phyloP scores from a whole-genome alignment of 2,888 invertebrate genomes.

The Lymantria dispar region DNA sequence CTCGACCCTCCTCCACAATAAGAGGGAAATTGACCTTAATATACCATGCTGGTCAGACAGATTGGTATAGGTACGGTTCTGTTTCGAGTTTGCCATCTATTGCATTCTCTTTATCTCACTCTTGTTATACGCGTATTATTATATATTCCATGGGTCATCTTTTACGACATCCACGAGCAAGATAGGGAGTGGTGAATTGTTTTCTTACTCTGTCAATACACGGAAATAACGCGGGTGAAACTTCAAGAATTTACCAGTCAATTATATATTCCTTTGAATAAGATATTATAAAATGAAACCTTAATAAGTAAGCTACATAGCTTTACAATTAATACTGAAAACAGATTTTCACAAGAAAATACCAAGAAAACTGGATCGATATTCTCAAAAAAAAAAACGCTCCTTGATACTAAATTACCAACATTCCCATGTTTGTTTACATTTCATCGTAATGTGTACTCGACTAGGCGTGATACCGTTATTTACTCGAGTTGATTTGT shows the following conservation, averaged over 20 bases:
- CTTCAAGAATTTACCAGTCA: too few species aligned
- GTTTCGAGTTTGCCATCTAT: too few species aligned
- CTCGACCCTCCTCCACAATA: too few species aligned
- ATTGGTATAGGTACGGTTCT: too few species aligned
- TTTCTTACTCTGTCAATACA: background rate
- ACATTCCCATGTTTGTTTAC: constrained; percentile 25
- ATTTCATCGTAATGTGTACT: constrained; percentile 20
- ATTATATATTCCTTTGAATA: too few species aligned
- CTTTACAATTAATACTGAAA: background rate
- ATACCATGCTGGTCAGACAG: too few species aligned
- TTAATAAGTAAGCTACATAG: too few species aligned
- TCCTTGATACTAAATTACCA: constrained; percentile 24
- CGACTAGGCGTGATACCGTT: constrained; percentile 30
- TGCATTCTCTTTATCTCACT: too few species aligned
- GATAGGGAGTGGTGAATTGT: background rate
- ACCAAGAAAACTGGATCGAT: constrained; percentile 1
- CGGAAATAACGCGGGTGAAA: too few species aligned
- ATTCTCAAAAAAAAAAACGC: constrained; percentile 8
- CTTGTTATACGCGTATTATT: too few species aligned
- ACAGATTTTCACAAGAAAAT: background rate
- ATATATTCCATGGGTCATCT: background rate
- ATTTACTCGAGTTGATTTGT: constrained; percentile 34
- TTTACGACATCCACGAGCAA: background rate
- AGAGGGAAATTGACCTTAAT: too few species aligned
- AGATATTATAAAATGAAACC: too few species aligned